Base-by-base conservation (phyloP, 2,797 vertebrate genomes). In the Atherinosoma microstoma region DNA sequence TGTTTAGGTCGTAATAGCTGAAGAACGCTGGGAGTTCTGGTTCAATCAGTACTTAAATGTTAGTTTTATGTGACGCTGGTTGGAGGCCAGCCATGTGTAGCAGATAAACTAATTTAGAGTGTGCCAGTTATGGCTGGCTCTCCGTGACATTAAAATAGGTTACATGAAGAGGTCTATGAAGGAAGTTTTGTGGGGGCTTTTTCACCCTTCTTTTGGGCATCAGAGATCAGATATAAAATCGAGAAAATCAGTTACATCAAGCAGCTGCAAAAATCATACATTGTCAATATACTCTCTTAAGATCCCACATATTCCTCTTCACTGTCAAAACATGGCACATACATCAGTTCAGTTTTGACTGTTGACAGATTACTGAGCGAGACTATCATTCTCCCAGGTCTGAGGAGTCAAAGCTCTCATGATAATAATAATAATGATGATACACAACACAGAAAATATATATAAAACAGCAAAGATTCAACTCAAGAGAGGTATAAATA, bases 81-180 rank as follows among this genome's bases (percentile, higher is more conserved):
- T 27, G 49, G 11, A 45, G 32, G 53, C 36, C 49, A 72, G 49
- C 68, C 32, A 4, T 3, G 7, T n/a, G 18, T 40, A 42, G 40
- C 30, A 27, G 32, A 62, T 29, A 22, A 4, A 68, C 16, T 24
- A 22, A 67, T 53, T 38, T 29, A 29, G 10, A 15, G 24, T 54
- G 22, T 15, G 27, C 7, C 53, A 30, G 9, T 29, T 18, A 24
- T 42, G 53, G 30, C 38, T 13, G 18, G 6, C 32, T 75, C 65
- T 63, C 24, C 40, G 32, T 60, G 24, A 70, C 74, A 74, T 78
- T 76, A 35, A 5, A 38, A 13, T 45, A 35, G 32, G 42, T 3
- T 32, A 60, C 29, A 13, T 3, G 3, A 49, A 38, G 45, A 58
- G 66, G 67, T 58, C 49, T 69, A 53, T n/a, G 7, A 66, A 51